Evolutionary conservation across 2,113 vertebrate species (phyloP), one percentile per base, ranked within the genome.

Genomic region (Neodon shergylaensis): DNA sequence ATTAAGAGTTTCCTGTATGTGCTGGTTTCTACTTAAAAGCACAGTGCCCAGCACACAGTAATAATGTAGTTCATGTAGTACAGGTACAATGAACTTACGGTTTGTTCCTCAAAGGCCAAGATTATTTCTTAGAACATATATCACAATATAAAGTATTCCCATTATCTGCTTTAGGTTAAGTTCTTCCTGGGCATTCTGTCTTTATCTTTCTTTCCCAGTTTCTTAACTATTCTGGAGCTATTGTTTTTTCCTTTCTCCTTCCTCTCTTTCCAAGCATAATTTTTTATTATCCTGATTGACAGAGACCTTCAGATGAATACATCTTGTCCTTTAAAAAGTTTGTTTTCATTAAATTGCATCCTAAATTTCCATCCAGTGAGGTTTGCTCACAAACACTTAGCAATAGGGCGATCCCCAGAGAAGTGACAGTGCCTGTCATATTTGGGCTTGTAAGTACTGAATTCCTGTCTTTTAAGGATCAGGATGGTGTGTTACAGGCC

Each of bases 211-310:
- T 47, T 86, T 94, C 19, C n/a, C 44, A 77, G 65, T 66, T n/a
- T 76, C 42, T 42, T 92, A 36, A 65, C 33, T 63, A 21, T 84
- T 54, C 52, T 89, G n/a, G 73, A 90, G 39, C 14, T 58, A 61
- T 22, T 87, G 76, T 31, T 61, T 13, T 1, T 6, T 65, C 36
- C 8, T 33, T 77, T 2, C 24, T 87, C 66, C 19, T 72, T 0
- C 26, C 11, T 78, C 5, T 89, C 22, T 36, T 92, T 94, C 33
- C 52, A 81, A 90, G 66, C 10, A 33, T 95, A 73, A 47, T 82
- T 89, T 17, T 84, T 95, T 92, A 49, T 2, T 65, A 21, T 91
- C 28, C 66, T 92, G 73, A 78, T 77, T 54, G 82, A 81, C 74
- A 83, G 72, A 85, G 12, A 54, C 47, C 86, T 90, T 26, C 49